Conservation (phyloP, 2,888 invertebrate genomes). For the Cenopis cana region DNA sequence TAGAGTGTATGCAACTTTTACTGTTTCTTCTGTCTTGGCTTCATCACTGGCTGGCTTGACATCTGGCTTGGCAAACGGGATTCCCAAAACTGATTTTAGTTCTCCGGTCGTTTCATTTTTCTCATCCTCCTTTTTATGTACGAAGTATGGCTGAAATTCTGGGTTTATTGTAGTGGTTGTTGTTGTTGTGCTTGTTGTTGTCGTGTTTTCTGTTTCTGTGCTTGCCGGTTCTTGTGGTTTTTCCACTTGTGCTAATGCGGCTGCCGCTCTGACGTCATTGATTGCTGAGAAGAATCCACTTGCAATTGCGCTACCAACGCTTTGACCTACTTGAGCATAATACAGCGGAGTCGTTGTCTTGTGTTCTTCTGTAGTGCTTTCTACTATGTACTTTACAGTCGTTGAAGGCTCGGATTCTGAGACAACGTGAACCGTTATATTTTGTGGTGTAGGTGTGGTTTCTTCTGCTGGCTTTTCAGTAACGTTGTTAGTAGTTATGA, state of each 20-base stretch:
- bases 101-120: slow-evolving; percentile 63
- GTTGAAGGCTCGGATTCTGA: slow-evolving; percentile 65
- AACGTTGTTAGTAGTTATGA: slow-evolving; percentile 53
- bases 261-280: slow-evolving; percentile 86
- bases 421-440: slow-evolving; percentile 61
- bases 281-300: slow-evolving; percentile 85
- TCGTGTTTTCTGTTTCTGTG: slow-evolving; percentile 51
- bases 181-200: slow-evolving; percentile 48
- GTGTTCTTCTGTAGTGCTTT: slow-evolving; percentile 61
- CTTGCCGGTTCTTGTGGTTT: slow-evolving; percentile 79
- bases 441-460: slow-evolving; percentile 60
- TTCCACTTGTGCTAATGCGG: slow-evolving; percentile 85
- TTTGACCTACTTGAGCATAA: slow-evolving; percentile 78
- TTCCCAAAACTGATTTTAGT: slow-evolving; percentile 66
- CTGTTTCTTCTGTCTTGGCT: slow-evolving; percentile 65
- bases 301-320: slow-evolving; percentile 68
- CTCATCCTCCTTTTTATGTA: slow-evolving; percentile 61
- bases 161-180: slow-evolving; percentile 56
- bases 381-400: slow-evolving; percentile 66
- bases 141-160: slow-evolving; percentile 61
- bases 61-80: slow-evolving; percentile 69
- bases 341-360: slow-evolving; percentile 73
- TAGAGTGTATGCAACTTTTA: slow-evolving; percentile 74
- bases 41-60: slow-evolving; percentile 65
- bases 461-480: slow-evolving; percentile 62